Percentiles rank a stretch among this genome's conserved stretches.
Conservation (phyloP, 2,888 invertebrate genomes). For the Slavum lentiscoides region DNA sequence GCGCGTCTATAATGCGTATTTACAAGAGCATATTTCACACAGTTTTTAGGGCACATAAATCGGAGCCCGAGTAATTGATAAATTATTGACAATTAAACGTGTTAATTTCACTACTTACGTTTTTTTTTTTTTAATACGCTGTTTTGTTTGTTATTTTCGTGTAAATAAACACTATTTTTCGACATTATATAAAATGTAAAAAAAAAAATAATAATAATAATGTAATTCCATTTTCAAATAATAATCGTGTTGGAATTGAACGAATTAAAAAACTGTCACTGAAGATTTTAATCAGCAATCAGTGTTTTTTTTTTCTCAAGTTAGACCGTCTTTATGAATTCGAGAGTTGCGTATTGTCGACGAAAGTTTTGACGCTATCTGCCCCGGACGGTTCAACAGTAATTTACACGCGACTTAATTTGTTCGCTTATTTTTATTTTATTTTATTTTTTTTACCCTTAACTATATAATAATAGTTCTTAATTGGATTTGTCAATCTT, state of each 20-base stretch:
- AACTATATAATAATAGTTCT: slow-evolving; percentile 28
- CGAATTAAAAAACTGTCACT: slow-evolving; percentile 24
- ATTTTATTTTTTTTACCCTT: slow-evolving; percentile 13
- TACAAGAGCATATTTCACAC: too few relatives aligned
- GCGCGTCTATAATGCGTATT: too few relatives aligned
- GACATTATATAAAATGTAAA: too few relatives aligned
- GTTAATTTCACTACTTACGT: too few relatives aligned
- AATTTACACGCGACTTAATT: slow-evolving; percentile 51
- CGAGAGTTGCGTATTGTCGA: slow-evolving; percentile 28
- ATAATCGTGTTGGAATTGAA: neutral
- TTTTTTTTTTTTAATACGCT: too few relatives aligned
- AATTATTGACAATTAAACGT: too few relatives aligned
- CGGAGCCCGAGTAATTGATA: too few relatives aligned
- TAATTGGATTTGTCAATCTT: slow-evolving; percentile 52
- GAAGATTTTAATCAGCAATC: slow-evolving; percentile 24
- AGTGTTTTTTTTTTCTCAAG: slow-evolving; percentile 3
- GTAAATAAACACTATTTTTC: too few relatives aligned
- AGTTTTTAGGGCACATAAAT: too few relatives aligned
- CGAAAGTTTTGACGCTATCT: slow-evolving; percentile 50
- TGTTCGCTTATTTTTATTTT: slow-evolving; percentile 18
- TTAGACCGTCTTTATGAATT: slow-evolving; percentile 32
- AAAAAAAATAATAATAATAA: too few relatives aligned
- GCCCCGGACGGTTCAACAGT: slow-evolving; percentile 34
- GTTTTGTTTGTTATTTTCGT: too few relatives aligned
- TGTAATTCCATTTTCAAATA: neutral